These are phyloP conservation scores for Clarias laeviceps DNA, from an alignment of 2,797 vertebrate genomes.

Conservation along the genomic window DNA sequence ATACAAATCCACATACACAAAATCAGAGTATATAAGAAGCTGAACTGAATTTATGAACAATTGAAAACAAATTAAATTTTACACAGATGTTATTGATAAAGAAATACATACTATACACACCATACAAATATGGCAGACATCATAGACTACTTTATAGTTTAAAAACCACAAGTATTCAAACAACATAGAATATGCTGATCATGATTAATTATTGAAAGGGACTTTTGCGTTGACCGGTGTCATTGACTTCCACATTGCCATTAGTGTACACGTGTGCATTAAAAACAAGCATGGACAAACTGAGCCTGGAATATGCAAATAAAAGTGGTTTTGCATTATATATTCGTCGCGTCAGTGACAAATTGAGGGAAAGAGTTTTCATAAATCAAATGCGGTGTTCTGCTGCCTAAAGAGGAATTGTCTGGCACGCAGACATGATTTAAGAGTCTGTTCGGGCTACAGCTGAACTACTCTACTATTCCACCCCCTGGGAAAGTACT, in stretches of 20 bases:
- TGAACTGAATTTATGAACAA: not conserved
- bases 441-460: slow-evolving; percentile 67
- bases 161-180: not conserved
- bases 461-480: slow-evolving; percentile 54
- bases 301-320: slow-evolving; percentile 64
- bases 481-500: slow-evolving; percentile 52
- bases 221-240: not conserved
- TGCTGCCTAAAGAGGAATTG: slow-evolving; percentile 68
- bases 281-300: slow-evolving; percentile 31
- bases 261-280: slow-evolving; percentile 57
- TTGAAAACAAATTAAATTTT: slow-evolving; percentile 14
- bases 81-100: not conserved
- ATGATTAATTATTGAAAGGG: slow-evolving; percentile 13
- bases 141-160: not conserved
- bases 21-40: not conserved
- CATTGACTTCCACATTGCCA: not conserved
- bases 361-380: slow-evolving; percentile 72
- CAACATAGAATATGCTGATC: not conserved
- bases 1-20: slow-evolving; percentile 9
- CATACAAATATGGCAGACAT: slow-evolving; percentile 1
- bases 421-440: slow-evolving; percentile 73
- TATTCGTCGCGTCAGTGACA: slow-evolving; percentile 72
- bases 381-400: slow-evolving; percentile 73
- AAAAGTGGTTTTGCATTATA: slow-evolving; percentile 76
- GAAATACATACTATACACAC: not conserved